Evolutionary conservation across 2,113 vertebrate species (phyloP).

Genomic region (Penelope pileata): DNA sequence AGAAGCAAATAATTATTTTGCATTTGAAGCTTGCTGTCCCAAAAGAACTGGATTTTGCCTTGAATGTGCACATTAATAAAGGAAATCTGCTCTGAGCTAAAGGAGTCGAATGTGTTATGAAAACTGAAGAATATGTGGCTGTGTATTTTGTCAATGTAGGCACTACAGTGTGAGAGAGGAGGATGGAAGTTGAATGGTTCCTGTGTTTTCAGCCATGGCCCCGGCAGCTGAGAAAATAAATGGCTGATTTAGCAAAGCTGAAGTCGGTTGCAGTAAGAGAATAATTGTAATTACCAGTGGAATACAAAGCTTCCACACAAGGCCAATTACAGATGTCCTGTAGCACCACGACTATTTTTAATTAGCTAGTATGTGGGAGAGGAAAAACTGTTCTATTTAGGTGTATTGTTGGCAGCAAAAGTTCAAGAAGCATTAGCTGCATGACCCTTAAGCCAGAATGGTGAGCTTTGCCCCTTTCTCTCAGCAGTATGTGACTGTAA

Average conservation of each 20-base stretch:
- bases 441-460: not conserved
- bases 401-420: not conserved
- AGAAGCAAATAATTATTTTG: not conserved
- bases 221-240: slow-evolving; percentile 41
- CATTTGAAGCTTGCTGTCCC: not conserved
- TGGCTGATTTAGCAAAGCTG: slow-evolving; percentile 24
- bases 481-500: not conserved
- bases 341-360: slow-evolving; percentile 3
- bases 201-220: not conserved
- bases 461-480: not conserved
- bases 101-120: not conserved
- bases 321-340: slow-evolving; percentile 1
- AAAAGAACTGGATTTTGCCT: not conserved
- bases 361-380: slow-evolving; percentile 8
- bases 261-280: not conserved
- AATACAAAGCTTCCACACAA: slow-evolving; percentile 28
- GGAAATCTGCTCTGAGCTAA: not conserved
- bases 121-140: not conserved
- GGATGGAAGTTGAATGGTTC: not conserved
- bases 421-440: not conserved
- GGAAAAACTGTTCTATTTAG: not conserved
- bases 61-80: not conserved
- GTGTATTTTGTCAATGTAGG: not conserved
- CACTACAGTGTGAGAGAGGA: not conserved
- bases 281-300: slow-evolving; percentile 8